A percentile compares a stretch with the other conserved stretches of the same genome.
These are phyloP conservation scores for Cathartes aura DNA, from an alignment of 2,113 vertebrate species.

Conservation along the genomic window DNA sequence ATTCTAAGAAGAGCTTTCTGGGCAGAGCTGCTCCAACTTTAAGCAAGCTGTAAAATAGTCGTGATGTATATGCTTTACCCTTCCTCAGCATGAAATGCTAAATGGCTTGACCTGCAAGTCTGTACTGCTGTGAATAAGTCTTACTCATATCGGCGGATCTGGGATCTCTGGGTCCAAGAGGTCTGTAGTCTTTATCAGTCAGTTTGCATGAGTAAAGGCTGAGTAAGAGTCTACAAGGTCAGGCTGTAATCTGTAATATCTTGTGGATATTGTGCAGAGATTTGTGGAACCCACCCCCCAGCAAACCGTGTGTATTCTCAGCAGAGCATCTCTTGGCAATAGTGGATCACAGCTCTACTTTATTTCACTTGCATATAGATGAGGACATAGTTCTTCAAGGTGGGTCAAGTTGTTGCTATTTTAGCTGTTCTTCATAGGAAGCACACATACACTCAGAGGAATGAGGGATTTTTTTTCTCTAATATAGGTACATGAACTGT, in stretches of 20 bases:
- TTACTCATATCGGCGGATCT: background rate
- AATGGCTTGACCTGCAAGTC: background rate
- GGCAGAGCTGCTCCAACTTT: background rate
- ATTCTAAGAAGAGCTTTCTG: background rate
- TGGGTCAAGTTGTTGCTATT: background rate
- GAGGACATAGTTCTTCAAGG: background rate
- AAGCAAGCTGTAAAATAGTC: background rate
- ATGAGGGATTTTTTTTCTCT: background rate
- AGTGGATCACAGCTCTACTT: background rate
- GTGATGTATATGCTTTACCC: background rate
- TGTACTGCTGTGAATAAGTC: background rate
- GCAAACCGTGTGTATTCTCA: background rate
- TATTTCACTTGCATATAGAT: background rate
- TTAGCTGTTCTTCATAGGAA: background rate
- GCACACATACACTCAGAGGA: background rate
- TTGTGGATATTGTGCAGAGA: background rate
- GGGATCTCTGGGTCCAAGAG: background rate
- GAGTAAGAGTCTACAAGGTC: slow-evolving; percentile 32
- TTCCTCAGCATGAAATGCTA: background rate
- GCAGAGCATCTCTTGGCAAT: background rate
- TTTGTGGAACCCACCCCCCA: background rate
- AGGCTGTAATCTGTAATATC: background rate
- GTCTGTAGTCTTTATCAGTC: background rate
- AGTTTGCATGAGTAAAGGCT: slow-evolving; percentile 2
- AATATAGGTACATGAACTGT: background rate